Evolutionary conservation across 2,888 invertebrate genomes (phyloP), one percentile per base, ranked within the genome.

Genomic region (Argyresthia goedartella): DNA sequence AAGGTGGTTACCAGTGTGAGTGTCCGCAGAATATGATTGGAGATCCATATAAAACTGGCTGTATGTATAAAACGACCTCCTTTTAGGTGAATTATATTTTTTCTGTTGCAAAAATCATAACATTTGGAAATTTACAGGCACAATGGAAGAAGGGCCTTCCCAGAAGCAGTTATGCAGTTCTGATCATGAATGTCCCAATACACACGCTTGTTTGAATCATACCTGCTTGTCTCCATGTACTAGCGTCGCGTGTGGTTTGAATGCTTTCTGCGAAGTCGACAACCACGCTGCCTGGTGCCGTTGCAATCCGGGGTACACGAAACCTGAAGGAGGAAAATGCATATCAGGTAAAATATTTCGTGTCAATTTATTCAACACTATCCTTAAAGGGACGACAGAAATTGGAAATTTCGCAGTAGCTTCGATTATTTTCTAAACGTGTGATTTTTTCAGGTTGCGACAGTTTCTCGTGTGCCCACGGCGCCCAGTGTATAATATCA

Each of bases 231-330:
- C 94, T 67, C 95, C 96, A 0, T 96, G 96, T 66, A 89, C 89
- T 25, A 89, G 89, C 52, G 81, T 95, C 49, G 88, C 92, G 1
- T 97, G 97, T 69, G 95, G 95, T 35, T 81, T 91, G 0, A 94
- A 96, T 74, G 94, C 96, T 0, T 92, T 92, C 65, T 97, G 97
- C 71, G 95, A 95, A 76, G 92, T 95, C 0, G 93, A 95, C 58
- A 92, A 94, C 62, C 96, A 96, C 69, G 94, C 93, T 0, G 94
- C 95, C 8, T 94, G 94, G 93, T 97, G 97, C 70, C 91, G 94
- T 59, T 97, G 97, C 67, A 90, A 92, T 53, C 91, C 93, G 49
- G 96, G 96, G 13, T 96, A 90, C 65, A 90, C 90, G 1, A 94
- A 95, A 77, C 92, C 92, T 55, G 88, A 90, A 51, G 91, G 91